Evolutionary conservation across 2,113 vertebrate species (phyloP).

Genomic region (Hippoglossus stenolepis): DNA sequence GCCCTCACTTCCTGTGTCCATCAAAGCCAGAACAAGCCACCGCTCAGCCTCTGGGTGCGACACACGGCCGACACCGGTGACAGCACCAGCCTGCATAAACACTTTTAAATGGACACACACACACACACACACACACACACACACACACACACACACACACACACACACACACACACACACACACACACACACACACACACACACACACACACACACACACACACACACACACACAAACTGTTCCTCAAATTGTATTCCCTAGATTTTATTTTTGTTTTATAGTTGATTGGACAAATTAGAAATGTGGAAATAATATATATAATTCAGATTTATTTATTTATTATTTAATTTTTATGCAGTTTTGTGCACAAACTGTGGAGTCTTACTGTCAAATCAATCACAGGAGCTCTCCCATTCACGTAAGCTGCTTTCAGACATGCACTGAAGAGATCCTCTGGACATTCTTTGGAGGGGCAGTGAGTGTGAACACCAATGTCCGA

Average conservation of each 20-base stretch:
- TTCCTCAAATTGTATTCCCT: not conserved
- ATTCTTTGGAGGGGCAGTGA: no score
- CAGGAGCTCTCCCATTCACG: no score
- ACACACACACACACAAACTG: not conserved
- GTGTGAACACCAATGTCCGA: no score
- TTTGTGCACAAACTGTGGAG: no score
- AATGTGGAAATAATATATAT: not conserved
- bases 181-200: no score
- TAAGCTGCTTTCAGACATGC: no score
- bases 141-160: not conserved
- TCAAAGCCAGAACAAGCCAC: constrained; percentile 51
- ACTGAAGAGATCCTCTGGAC: no score
- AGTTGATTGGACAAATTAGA: not conserved
- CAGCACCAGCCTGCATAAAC: not conserved
- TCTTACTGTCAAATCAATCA: no score
- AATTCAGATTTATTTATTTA: no score
- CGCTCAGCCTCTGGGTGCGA: constrained; percentile 28
- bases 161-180: no score
- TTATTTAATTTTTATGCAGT: no score
- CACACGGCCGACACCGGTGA: not conserved
- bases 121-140: not conserved
- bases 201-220: not conserved
- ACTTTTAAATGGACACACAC: not conserved
- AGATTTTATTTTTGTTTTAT: no score
- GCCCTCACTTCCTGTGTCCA: constrained; percentile 36